Evolutionary conservation across 2,113 vertebrate genomes (phyloP), one percentile per base, ranked within the genome.

Genomic region (Lepus americanus): DNA sequence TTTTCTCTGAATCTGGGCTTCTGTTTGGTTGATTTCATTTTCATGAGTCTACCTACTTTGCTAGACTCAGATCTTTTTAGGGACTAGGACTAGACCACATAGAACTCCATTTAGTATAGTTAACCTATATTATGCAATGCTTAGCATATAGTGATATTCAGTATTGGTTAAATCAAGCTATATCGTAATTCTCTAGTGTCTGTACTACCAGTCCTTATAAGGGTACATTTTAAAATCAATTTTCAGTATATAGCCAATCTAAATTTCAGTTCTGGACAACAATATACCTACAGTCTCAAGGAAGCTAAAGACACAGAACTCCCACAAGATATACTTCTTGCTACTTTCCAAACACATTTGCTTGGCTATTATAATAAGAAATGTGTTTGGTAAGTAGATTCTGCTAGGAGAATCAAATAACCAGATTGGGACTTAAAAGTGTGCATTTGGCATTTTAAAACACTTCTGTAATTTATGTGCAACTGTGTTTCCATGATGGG

Each of bases 371-470:
- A 9, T 36, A 25, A 79, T 69, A 39, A 93, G 29, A 93, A 74
- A 63, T 83, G 39, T 20, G 14, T 14, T 77, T 44, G 63, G 25
- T 23, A 87, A 61, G 14, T 66, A 66, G 74, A 61, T 77, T 39
- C 33, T 86, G 1, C 31, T 87, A 33, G 55, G 33, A 90, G 13
- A 92, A 33, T 72, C 12, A 67, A 89, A 78, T 95, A 66, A 89
- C 31, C 64, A 69, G 12, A 51, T 2, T 67, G 31, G 92, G 29
- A 87, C 23, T 61, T 51, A 72, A 53, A 66, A 94, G 23, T 51
- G 5, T 49, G 23, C 36, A 61, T 74, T 69, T 90, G 51, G 8
- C n/a, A 92, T 83, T 89, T 94, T 29, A n/a, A 55, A 83, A 92
- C 66, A 61, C 23, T 31, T 70, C 3, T 70, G 3, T 12, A 55